Evolutionary conservation across 1,140 invertebrate genomes (phyloP).

Genomic region (Pseudoatta argentina): DNA sequence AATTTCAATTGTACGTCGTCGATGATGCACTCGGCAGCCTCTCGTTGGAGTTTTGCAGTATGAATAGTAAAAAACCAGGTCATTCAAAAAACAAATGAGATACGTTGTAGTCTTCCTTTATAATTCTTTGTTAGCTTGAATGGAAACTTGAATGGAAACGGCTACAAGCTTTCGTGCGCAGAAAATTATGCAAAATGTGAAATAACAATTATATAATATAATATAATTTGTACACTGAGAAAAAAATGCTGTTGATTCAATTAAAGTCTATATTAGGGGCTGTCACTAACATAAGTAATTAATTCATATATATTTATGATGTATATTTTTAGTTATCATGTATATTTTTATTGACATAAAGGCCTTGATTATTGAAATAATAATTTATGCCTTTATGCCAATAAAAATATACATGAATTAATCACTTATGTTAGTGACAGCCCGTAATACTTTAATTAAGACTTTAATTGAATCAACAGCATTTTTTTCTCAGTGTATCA

Average conservation of each 20-base stretch:
- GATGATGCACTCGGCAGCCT: constrained; percentile 38
- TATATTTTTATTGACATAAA: too few species aligned
- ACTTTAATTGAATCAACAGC: too few species aligned
- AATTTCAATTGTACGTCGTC: constrained; percentile 40
- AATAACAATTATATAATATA: background rate
- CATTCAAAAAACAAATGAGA: constrained; percentile 15
- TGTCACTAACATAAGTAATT: too few species aligned
- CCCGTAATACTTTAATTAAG: too few species aligned
- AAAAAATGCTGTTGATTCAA: too few species aligned
- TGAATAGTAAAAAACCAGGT: constrained; percentile 15
- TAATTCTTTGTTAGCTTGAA: background rate
- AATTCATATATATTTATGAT: too few species aligned
- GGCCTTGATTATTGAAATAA: too few species aligned
- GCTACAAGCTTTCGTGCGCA: background rate
- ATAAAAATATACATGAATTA: too few species aligned
- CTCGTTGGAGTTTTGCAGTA: constrained; percentile 20
- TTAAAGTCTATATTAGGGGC: too few species aligned
- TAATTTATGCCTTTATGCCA: too few species aligned
- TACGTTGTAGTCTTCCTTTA: background rate
- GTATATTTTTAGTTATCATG: too few species aligned
- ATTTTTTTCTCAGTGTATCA: background rate
- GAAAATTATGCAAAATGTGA: background rate
- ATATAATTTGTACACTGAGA: background rate
- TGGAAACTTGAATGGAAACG: background rate
- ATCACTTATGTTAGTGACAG: too few species aligned